phyloP scores from a whole-genome alignment of 1,140 invertebrate species.

The Saccostrea cuccullata region DNA sequence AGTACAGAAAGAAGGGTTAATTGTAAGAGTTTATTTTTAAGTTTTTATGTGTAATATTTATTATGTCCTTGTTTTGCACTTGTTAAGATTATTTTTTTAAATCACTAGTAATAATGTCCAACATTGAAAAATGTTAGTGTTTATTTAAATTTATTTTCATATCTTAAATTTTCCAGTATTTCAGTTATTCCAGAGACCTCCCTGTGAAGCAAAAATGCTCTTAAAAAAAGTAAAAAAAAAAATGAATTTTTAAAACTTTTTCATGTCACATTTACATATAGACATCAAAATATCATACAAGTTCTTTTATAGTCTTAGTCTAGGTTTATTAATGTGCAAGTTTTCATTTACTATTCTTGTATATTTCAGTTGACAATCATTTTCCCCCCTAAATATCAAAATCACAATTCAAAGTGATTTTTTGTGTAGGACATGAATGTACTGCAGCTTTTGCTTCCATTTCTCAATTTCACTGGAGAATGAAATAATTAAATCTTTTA shows the following conservation, averaged over 20 bases:
- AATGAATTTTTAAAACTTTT: too few relatives aligned
- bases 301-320: too few relatives aligned
- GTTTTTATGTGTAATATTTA: not conserved
- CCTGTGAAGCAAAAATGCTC: not conserved
- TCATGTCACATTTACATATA: too few relatives aligned
- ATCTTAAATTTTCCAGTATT: not conserved
- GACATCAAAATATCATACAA: too few relatives aligned
- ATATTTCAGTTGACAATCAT: slow-evolving; percentile 16
- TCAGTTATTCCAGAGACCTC: not conserved
- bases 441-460: not conserved
- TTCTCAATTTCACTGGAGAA: too few relatives aligned
- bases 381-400: not conserved
- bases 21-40: not conserved
- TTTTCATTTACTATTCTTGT: not conserved
- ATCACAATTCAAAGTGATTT: not conserved
- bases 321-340: not conserved
- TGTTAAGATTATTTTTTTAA: slow-evolving; percentile 3
- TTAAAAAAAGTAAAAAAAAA: too few relatives aligned
- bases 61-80: not conserved
- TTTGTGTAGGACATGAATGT: not conserved
- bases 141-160: not conserved
- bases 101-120: not conserved
- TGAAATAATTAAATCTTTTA: too few relatives aligned
- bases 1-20: too few relatives aligned
- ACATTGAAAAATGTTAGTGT: not conserved